phyloP scores from a whole-genome alignment of 2,797 vertebrate species.

The Telmatherina bonti region DNA sequence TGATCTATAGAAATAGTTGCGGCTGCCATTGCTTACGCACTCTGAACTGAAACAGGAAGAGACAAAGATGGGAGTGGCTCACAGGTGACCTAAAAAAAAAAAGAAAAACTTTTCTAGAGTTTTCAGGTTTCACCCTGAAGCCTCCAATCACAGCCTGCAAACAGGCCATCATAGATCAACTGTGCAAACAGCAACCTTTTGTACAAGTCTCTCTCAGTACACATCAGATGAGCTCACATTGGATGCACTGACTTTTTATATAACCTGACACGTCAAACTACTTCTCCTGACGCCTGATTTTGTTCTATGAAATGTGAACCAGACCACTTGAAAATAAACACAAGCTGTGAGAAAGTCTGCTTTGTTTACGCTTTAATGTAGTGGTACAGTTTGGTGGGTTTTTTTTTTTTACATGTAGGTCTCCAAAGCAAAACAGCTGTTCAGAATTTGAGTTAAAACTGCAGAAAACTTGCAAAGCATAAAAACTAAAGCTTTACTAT shows the following conservation, averaged over 20 bases:
- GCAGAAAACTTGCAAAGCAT: constrained; percentile 37
- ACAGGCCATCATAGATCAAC: constrained; percentile 5
- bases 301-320: constrained; percentile 8
- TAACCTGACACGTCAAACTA: not conserved
- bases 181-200: not conserved
- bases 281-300: not conserved
- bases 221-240: not conserved
- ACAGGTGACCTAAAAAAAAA: constrained; percentile 49
- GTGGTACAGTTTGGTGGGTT: constrained; percentile 39
- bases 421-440: constrained; percentile 27
- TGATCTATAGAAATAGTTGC: constrained; percentile 81
- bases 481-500: constrained; percentile 5
- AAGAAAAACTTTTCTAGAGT: constrained; percentile 57
- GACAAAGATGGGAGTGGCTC: constrained; percentile 44
- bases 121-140: constrained; percentile 48
- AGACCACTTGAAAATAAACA: constrained; percentile 16
- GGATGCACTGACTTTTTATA: not conserved
- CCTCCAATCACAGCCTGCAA: constrained; percentile 65
- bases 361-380: constrained; percentile 58
- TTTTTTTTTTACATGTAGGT: no score
- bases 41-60: constrained; percentile 15
- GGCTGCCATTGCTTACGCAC: constrained; percentile 66
- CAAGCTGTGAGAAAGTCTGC: not conserved
- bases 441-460: constrained; percentile 25
- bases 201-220: not conserved